Conservation (phyloP, 2,113 vertebrate genomes). For the Dascyllus trimaculatus region DNA sequence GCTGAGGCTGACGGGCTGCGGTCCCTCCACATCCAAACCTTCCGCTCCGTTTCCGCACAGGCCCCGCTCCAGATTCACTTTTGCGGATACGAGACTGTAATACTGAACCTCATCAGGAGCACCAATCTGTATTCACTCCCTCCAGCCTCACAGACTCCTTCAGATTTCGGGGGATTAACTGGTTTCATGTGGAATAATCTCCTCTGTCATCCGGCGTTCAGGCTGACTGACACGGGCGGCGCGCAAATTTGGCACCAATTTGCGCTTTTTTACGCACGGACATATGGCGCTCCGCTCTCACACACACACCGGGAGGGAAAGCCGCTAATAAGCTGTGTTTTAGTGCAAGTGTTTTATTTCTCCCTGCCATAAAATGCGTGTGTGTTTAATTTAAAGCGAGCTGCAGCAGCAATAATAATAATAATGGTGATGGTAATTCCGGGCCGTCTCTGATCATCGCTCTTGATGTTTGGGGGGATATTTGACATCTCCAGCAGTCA, state of each 20-base stretch:
- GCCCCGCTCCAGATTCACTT: background rate
- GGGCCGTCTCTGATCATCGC: background rate
- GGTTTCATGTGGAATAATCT: constrained; percentile 58
- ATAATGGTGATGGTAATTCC: background rate
- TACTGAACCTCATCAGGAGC: constrained; percentile 5
- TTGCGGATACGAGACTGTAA: constrained; percentile 10
- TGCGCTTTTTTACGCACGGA: constrained; percentile 44
- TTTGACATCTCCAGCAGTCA: constrained; percentile 46
- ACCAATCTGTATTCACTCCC: constrained; percentile 42
- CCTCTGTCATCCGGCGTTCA: constrained; percentile 46
- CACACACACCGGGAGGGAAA: constrained; percentile 7
- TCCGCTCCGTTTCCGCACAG: background rate
- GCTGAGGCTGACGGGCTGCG: background rate
- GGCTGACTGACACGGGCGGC: constrained; percentile 42
- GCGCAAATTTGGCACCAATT: constrained; percentile 45
- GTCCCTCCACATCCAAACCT: constrained; percentile 2
- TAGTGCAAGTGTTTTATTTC: constrained; percentile 17
- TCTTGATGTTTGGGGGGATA: constrained; percentile 18
- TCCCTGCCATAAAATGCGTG: background rate
- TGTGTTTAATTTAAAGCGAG: too few species aligned
- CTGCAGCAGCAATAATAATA: background rate
- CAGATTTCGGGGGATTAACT: constrained; percentile 40
- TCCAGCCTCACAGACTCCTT: constrained; percentile 2
- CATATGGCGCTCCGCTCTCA: constrained; percentile 33
- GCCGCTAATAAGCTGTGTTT: constrained; percentile 31